Base-by-base conservation (phyloP, 2,113 vertebrate species). In the Plecturocebus donacophilus region DNA sequence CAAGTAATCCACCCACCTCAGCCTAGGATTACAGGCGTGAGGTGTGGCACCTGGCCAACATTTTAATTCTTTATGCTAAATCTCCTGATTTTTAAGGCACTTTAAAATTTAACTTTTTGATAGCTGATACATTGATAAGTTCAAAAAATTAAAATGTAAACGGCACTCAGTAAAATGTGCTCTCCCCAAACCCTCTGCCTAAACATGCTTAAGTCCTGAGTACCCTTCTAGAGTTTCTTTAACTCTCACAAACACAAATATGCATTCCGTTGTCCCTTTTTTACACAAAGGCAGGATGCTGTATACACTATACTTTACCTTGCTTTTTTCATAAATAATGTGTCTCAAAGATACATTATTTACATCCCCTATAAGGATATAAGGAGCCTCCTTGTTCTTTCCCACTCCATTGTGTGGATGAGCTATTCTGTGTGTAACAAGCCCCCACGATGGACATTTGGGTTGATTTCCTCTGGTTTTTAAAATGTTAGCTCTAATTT, bases 41-140 rank as follows among this genome's bases (percentile, higher is more conserved):
- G 16, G 16, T 17, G 52, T 16, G 5, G 52, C 0, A 1, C 16
- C 52, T 17, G 52, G 52, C 52, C 52, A 52, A 52, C 52, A 58
- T 58, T 58, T 58, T 58, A 58, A 25, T 58, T 35, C 86, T 73
- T 73, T 73, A 42, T 8, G 38, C 61, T 75, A 85, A 96, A 56
- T 54, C 21, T 54, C 32, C 25, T 83, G 25, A 25, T 73, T 45
- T 88, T 88, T 49, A 61, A 92, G 21, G 14, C 8, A 82, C 12
- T 58, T 92, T 66, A 52, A 85, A 88, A 77, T 82, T 73, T 86
- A 90, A 71, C 35, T 68, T 92, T 92, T 86, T 80, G 27, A 71
- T 56, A 56, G 81, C 38, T 75, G 76, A 73, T 38, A 40, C 30
- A 77, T 40, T 71, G 75, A 79, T 27, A 94, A 73, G 2, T 77